These are phyloP conservation scores for Callyntrura sp. DNA, from an alignment of 2,888 invertebrate species.

Conservation along the genomic window DNA sequence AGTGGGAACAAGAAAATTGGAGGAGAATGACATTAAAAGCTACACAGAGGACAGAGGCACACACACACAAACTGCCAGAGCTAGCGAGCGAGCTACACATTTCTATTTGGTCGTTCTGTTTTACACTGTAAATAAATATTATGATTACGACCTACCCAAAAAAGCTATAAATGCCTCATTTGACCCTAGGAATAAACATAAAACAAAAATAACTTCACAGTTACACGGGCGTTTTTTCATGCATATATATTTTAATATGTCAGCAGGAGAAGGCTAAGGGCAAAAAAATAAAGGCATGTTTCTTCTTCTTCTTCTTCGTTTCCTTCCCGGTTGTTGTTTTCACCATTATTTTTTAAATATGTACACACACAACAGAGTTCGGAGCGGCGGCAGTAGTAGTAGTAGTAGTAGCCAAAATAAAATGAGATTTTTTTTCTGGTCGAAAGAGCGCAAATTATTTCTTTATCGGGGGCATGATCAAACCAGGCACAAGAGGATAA, in stretches of 20 bases:
- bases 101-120: too few species aligned
- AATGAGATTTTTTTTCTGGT: not conserved
- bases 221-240: too few species aligned
- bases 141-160: slow-evolving; percentile 19
- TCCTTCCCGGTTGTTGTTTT: not conserved
- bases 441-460: slow-evolving; percentile 42
- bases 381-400: too few species aligned
- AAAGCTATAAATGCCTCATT: not conserved
- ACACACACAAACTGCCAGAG: too few species aligned
- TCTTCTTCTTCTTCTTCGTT: not conserved
- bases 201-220: too few species aligned
- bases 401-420: too few species aligned
- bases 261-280: slow-evolving; percentile 1
- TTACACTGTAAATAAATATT: slow-evolving; percentile 44
- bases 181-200: too few species aligned
- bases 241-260: not conserved
- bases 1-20: slow-evolving; percentile 42
- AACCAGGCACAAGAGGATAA: slow-evolving; percentile 1
- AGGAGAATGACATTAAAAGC: slow-evolving; percentile 65
- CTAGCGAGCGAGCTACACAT: too few species aligned
- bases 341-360: not conserved
- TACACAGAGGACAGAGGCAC: too few species aligned
- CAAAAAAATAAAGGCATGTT: not conserved
- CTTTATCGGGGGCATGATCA: slow-evolving; percentile 1
- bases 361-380: too few species aligned